Evolutionary conservation across 2,888 invertebrate genomes (phyloP).

Genomic region (Strigamia transsilvanica): DNA sequence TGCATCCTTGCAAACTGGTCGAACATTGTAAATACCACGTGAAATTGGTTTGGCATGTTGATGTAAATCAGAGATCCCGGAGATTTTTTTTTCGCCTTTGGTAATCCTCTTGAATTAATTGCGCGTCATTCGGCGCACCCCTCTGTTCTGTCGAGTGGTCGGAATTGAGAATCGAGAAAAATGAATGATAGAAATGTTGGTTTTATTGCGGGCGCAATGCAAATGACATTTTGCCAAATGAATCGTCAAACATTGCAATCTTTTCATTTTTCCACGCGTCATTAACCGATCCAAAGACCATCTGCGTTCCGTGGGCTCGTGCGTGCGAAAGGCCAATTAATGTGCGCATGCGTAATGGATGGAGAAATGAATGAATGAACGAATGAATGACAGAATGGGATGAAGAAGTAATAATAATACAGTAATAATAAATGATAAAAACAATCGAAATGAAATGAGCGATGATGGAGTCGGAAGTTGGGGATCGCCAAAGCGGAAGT

Average conservation of each 20-base stretch:
- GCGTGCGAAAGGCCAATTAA: conserved; percentile 37
- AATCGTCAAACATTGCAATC: conserved; percentile 3
- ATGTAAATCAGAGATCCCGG: background rate
- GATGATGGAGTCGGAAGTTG: background rate
- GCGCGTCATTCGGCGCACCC: background rate
- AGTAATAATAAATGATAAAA: background rate
- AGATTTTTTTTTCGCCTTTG: background rate
- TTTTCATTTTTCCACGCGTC: conserved; percentile 40
- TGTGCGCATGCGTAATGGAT: conserved; percentile 52
- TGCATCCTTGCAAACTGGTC: conserved; percentile 4
- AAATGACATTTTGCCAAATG: conserved; percentile 25
- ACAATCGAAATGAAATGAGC: background rate
- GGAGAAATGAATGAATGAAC: background rate
- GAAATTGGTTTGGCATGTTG: conserved; percentile 20
- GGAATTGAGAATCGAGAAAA: background rate
- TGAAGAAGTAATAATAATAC: too few relatives aligned
- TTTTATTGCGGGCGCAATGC: background rate
- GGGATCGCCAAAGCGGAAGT: background rate
- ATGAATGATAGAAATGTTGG: background rate
- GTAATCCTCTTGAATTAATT: background rate
- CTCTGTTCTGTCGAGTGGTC: background rate
- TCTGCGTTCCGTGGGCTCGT: conserved; percentile 50
- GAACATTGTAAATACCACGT: conserved; percentile 2
- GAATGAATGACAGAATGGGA: too few relatives aligned
- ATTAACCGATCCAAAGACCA: conserved; percentile 51